These are phyloP conservation scores for Australoheros facetus DNA, from an alignment of 2,797 vertebrate genomes.

Conservation along the genomic window DNA sequence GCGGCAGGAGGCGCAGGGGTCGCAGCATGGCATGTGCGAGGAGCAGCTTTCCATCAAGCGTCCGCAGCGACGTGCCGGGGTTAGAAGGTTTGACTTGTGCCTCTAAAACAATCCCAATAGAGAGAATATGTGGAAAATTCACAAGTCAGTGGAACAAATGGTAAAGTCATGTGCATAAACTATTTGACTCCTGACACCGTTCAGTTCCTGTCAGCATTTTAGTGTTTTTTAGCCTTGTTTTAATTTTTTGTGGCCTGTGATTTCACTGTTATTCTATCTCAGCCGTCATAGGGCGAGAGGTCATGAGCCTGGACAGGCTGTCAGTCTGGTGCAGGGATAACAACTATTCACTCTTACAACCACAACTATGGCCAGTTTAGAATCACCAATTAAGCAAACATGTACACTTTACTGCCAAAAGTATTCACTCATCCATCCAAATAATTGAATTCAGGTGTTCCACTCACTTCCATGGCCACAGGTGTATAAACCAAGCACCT, in stretches of 20 bases:
- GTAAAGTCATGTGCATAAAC: not conserved
- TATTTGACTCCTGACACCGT: not conserved
- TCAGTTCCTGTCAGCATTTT: not conserved
- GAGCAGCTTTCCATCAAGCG: conserved; percentile 88
- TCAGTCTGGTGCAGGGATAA: too few relatives aligned
- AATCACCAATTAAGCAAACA: too few relatives aligned
- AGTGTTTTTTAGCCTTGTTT: not conserved
- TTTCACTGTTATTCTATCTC: not conserved
- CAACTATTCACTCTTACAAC: too few relatives aligned
- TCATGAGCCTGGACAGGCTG: too few relatives aligned
- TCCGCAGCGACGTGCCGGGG: conserved; percentile 83
- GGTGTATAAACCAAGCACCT: too few relatives aligned
- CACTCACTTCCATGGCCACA: too few relatives aligned
- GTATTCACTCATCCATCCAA: too few relatives aligned
- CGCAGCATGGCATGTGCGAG: conserved; percentile 85
- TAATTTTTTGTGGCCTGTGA: not conserved
- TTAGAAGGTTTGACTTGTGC: conserved; percentile 6
- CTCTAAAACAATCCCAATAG: conserved; percentile 41
- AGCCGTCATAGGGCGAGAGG: too few relatives aligned
- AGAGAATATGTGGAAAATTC: not conserved
- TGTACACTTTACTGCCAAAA: too few relatives aligned
- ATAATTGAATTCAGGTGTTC: too few relatives aligned
- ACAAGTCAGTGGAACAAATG: not conserved
- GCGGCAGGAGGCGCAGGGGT: conserved; percentile 90
- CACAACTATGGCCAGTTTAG: too few relatives aligned